These are phyloP conservation scores for Tamandua tetradactyla DNA, from an alignment of 2,797 vertebrate genomes.

Conservation along the genomic window DNA sequence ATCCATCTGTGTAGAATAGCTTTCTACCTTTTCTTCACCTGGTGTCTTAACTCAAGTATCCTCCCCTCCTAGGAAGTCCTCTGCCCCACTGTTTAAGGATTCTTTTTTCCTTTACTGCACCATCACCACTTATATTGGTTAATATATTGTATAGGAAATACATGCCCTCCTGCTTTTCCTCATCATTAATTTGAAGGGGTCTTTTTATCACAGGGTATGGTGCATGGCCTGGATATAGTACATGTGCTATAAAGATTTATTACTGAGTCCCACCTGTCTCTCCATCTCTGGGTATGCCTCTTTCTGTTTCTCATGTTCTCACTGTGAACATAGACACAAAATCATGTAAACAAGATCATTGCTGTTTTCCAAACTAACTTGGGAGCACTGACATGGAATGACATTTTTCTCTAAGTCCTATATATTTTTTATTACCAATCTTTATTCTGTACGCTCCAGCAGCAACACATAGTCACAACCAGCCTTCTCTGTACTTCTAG, in stretches of 20 bases:
- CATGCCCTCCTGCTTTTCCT: not conserved
- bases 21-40: not conserved
- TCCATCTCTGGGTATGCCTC: fast-evolving
- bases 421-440: conserved; percentile 48
- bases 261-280: not conserved
- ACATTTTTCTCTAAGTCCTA: conserved; percentile 37
- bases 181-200: not conserved
- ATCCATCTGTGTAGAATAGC: not conserved
- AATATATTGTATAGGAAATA: not conserved
- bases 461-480: not conserved
- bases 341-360: conserved; percentile 52
- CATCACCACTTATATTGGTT: not conserved
- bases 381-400: conserved; percentile 29
- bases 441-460: conserved; percentile 36
- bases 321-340: not conserved
- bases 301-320: not conserved
- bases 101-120: fast-evolving
- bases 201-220: not conserved
- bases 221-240: not conserved
- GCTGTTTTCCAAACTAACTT: not conserved
- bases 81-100: not conserved
- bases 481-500: not conserved
- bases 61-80: not conserved
- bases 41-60: not conserved
- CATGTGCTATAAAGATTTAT: not conserved